These are phyloP conservation scores for Thermophis baileyi DNA, from an alignment of 2,113 vertebrate species.

Conservation along the genomic window DNA sequence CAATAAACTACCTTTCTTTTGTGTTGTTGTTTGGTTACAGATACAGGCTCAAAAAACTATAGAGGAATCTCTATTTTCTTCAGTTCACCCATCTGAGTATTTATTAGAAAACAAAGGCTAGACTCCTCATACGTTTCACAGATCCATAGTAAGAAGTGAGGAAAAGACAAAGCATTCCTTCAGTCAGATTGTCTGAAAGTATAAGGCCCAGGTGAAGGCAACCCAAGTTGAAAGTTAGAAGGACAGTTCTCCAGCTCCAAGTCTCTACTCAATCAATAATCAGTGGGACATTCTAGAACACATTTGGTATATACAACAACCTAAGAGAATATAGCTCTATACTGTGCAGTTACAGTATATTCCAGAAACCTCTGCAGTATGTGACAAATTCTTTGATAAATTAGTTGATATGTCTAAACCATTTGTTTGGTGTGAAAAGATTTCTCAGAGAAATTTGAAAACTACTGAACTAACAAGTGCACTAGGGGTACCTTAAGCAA, in stretches of 20 bases:
- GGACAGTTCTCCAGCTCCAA: not conserved
- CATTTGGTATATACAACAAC: not conserved
- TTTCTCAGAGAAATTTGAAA: not conserved
- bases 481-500: not conserved
- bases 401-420: not conserved
- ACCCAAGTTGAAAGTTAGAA: not conserved
- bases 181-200: not conserved
- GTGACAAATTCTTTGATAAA: not conserved
- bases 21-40: slow-evolving; percentile 8
- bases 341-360: not conserved
- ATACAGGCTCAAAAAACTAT: not conserved
- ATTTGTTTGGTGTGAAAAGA: not conserved
- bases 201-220: not conserved
- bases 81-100: slow-evolving; percentile 34
- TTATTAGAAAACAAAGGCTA: slow-evolving; percentile 5
- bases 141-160: not conserved
- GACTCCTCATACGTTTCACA: not conserved
- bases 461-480: slow-evolving; percentile 9
- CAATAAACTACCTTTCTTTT: not conserved
- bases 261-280: not conserved
- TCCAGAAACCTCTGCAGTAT: not conserved
- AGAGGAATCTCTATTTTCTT: not conserved
- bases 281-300: not conserved
- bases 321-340: not conserved
- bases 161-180: not conserved